Evolutionary conservation across 2,888 invertebrate species (phyloP).

Genomic region (Lithodes maja): DNA sequence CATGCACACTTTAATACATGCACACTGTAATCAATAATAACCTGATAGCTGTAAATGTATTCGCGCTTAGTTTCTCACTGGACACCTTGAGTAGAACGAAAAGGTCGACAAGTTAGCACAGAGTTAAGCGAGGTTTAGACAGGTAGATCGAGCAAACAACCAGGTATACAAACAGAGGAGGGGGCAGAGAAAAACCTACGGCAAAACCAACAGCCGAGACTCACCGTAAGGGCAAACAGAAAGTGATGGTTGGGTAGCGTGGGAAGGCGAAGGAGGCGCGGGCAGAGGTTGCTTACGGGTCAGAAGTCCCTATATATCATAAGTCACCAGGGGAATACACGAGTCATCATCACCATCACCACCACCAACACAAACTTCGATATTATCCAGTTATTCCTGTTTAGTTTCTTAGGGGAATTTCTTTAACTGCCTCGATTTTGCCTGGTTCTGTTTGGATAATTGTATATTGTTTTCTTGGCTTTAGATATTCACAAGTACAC

Average conservation of each 20-base stretch:
- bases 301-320: not conserved
- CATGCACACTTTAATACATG: too few species aligned
- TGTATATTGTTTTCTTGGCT: not conserved
- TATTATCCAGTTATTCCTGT: too few species aligned
- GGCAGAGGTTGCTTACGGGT: conserved; percentile 1
- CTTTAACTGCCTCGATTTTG: too few species aligned
- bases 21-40: too few species aligned
- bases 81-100: too few species aligned
- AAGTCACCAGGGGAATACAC: not conserved
- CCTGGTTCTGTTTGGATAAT: too few species aligned
- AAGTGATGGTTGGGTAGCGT: not conserved
- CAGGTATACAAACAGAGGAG: not conserved
- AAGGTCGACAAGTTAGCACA: too few species aligned
- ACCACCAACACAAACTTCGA: too few species aligned
- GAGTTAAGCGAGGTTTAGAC: not conserved
- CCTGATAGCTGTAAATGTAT: too few species aligned
- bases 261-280: not conserved
- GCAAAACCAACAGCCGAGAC: not conserved
- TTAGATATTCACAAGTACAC: not conserved
- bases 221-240: conserved; percentile 15
- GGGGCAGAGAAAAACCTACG: not conserved
- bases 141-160: not conserved
- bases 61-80: too few species aligned
- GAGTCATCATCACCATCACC: not conserved
- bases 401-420: too few species aligned